A percentile compares a stretch with the other conserved stretches of the same genome.
phyloP scores from a whole-genome alignment of 2,797 vertebrate genomes.

The Pseudochromis fuscus region DNA sequence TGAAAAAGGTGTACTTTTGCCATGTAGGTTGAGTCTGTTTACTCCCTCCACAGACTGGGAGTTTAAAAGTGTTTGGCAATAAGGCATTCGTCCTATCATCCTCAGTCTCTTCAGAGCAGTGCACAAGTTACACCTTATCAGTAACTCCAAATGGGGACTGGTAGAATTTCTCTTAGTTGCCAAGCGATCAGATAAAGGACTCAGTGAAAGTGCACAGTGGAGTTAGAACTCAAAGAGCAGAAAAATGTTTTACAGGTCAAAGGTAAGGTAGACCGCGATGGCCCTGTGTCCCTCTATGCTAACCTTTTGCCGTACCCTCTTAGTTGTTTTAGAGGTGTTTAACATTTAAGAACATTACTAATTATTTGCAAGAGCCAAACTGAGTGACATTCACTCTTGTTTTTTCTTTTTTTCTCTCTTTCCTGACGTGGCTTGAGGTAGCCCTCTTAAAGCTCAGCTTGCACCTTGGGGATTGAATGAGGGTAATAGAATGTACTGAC shows the following conservation, averaged over 20 bases:
- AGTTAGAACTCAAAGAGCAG: conserved; percentile 44
- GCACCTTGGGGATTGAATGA: conserved; percentile 79
- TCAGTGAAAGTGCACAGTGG: conserved; percentile 58
- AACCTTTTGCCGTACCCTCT: conserved; percentile 69
- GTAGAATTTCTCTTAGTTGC: conserved; percentile 53
- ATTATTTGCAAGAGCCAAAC: conserved; percentile 85
- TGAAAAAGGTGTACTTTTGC: conserved; percentile 92
- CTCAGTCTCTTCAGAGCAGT: conserved; percentile 66
- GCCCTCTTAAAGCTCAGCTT: conserved; percentile 73
- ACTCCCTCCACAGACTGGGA: conserved; percentile 63
- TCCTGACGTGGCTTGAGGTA: conserved; percentile 72
- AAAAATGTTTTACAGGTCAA: conserved; percentile 55
- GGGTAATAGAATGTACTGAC: conserved; percentile 77
- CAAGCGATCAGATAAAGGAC: conserved; percentile 60
- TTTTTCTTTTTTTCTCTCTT: conserved; percentile 51
- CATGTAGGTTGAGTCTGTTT: conserved; percentile 90
- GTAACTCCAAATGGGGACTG: conserved; percentile 61
- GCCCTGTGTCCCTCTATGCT: conserved; percentile 65
- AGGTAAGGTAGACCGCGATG: conserved; percentile 62
- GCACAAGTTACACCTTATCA: conserved; percentile 63
- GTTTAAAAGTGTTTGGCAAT: conserved; percentile 73
- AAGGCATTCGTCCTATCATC: conserved; percentile 64
- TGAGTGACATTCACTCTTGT: conserved; percentile 89
- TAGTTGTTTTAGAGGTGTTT: conserved; percentile 79
- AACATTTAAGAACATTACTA: conserved; percentile 80